A percentile compares a stretch with the other conserved stretches of the same genome.
These are phyloP conservation scores for Hoplostethus atlanticus DNA, from an alignment of 2,797 vertebrate genomes.

Conservation along the genomic window DNA sequence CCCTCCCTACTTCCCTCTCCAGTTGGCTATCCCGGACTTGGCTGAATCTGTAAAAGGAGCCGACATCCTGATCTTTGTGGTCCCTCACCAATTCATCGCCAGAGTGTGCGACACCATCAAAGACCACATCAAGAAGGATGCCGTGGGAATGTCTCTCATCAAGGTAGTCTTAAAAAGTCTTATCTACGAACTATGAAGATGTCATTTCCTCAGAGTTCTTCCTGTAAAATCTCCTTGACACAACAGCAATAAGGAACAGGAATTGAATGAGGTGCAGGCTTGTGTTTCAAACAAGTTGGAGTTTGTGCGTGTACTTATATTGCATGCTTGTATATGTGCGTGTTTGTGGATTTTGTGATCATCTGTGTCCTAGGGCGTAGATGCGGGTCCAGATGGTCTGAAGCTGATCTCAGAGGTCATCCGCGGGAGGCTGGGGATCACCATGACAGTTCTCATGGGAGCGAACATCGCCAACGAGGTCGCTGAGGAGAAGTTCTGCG, in stretches of 20 bases:
- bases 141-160: conserved; percentile 94
- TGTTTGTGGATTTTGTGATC: background rate
- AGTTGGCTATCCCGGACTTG: conserved; percentile 95
- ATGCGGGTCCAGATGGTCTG: conserved; percentile 92
- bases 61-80: conserved; percentile 94
- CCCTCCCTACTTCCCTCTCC: background rate
- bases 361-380: conserved; percentile 87
- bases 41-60: conserved; percentile 89
- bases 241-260: too few relatives aligned
- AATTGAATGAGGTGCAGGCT: too few relatives aligned
- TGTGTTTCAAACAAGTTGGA: background rate
- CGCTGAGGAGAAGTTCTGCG: conserved; percentile 97
- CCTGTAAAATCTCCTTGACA: too few relatives aligned
- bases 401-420: conserved; percentile 97
- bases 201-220: background rate
- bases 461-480: conserved; percentile 97
- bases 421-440: conserved; percentile 88
- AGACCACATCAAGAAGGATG: conserved; percentile 89
- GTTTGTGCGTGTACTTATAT: conserved; percentile 1
- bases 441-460: conserved; percentile 95
- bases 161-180: conserved; percentile 83
- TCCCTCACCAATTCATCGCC: conserved; percentile 95
- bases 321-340: background rate
- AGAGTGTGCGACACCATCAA: conserved; percentile 94
- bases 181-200: too few relatives aligned